A percentile compares a stretch with the other conserved stretches of the same genome.
Evolutionary conservation across 2,888 invertebrate species (phyloP).

Genomic region (Aphrophora alni): DNA sequence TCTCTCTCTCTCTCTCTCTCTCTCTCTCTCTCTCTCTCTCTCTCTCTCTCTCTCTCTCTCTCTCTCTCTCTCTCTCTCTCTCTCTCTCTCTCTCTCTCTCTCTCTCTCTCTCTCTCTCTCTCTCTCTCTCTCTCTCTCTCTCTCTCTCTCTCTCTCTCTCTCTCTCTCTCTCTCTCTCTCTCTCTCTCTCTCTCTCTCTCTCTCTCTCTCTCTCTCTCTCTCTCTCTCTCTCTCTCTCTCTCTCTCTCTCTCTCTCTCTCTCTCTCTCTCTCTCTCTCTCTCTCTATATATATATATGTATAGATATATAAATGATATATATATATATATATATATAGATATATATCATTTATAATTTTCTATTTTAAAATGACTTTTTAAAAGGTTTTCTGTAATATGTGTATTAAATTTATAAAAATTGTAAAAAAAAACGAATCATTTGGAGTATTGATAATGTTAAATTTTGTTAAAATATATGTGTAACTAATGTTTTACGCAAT

Average conservation of each 20-base stretch:
- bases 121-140: constrained; percentile 13
- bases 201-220: not conserved
- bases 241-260: no score
- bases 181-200: constrained; percentile 10
- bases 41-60: not conserved
- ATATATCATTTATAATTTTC: not conserved
- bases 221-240: no score
- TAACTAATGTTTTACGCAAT: no score
- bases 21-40: constrained; percentile 10
- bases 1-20: constrained; percentile 2
- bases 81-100: constrained; percentile 13
- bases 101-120: constrained; percentile 10
- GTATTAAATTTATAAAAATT: no score
- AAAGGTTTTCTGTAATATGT: no score
- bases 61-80: not conserved
- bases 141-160: constrained; percentile 6
- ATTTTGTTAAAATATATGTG: no score
- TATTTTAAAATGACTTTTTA: no score
- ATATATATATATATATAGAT: no score
- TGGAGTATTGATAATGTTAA: no score
- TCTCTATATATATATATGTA: no score
- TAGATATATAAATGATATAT: not conserved
- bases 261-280: no score
- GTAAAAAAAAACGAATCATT: no score
- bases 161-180: constrained; percentile 13